Evolutionary conservation across 2,797 vertebrate genomes (phyloP), one percentile per base, ranked within the genome.

Genomic region (Nyctibius grandis): DNA sequence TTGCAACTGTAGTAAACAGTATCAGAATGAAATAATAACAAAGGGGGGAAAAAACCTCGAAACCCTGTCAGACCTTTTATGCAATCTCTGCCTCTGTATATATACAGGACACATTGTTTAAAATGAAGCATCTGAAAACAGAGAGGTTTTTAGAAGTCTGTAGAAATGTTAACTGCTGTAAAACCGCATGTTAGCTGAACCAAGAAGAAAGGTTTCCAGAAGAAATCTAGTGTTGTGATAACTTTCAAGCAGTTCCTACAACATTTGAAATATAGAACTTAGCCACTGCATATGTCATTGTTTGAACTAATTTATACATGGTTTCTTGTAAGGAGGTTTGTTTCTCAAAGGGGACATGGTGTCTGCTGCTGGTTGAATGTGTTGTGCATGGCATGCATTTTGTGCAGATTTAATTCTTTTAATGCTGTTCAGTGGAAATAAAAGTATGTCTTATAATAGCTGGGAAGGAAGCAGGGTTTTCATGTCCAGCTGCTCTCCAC

Each of bases 61-160:
- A 63, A 34, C 9, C 8, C 31, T 31, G 0, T 61, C 15, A 72
- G 38, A 34, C 9, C 13, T 85, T 45, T 53, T 7, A 29, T 67
- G 18, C 12, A 22, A 25, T 68, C 20, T 73, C 28, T 76, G 17
- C 5, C 9, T 47, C 19, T 61, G 11, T 34, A 7, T 48, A 25
- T 23, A 12, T 16, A 22, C 18, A 53, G 42, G n/a, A 36, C 9
- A 53, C 5, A 2, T 36, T 33, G 14, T 74, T 70, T 81, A 67
- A 85, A 87, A 48, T 29, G 5, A 45, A 48, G 5, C 19, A 44
- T 57, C 34, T 84, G 25, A 74, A 89, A 87, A 69, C 17, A 15
- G 65, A 61, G 21, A 40, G 5, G 9, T 74, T 61, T 57, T 8
- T 0, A 8, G 17, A 69, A n/a, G 6, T 20, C 23, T 28, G 0